phyloP scores from a whole-genome alignment of 2,113 vertebrate species.

The Pimephales promelas region DNA sequence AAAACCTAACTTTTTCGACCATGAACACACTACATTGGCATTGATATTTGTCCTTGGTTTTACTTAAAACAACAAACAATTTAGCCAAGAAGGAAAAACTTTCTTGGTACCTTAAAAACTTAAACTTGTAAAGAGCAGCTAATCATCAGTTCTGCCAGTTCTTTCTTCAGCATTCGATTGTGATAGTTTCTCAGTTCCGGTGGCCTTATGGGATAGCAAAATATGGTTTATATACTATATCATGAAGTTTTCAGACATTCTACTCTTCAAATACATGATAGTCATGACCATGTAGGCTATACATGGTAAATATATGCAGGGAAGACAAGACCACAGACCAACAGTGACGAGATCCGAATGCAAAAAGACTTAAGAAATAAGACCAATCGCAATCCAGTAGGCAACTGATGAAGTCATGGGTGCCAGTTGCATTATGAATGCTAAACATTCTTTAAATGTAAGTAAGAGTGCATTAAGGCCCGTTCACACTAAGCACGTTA shows the following conservation, averaged over 20 bases:
- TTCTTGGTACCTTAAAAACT: not conserved
- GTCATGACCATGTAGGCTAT: not conserved
- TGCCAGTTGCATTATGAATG: not conserved
- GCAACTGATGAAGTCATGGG: not conserved
- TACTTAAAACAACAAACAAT: not conserved
- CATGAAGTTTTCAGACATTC: not conserved
- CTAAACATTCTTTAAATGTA: not conserved
- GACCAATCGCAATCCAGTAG: not conserved
- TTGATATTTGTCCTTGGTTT: not conserved
- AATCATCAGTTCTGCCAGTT: not conserved
- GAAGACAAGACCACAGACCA: not conserved
- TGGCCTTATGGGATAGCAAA: not conserved
- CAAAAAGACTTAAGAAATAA: not conserved
- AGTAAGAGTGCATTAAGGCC: not conserved
- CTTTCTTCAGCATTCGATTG: not conserved
- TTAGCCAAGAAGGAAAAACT: not conserved
- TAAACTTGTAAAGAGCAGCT: not conserved
- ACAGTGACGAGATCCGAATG: not conserved
- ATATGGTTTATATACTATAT: not conserved
- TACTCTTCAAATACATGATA: not conserved
- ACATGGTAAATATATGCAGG: not conserved
- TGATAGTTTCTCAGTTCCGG: not conserved
- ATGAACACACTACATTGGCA: not conserved
- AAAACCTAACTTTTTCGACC: not conserved
- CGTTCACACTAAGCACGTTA: no score